Evolutionary conservation across 2,797 vertebrate genomes (phyloP).

Genomic region (Pelochelys cantorii): DNA sequence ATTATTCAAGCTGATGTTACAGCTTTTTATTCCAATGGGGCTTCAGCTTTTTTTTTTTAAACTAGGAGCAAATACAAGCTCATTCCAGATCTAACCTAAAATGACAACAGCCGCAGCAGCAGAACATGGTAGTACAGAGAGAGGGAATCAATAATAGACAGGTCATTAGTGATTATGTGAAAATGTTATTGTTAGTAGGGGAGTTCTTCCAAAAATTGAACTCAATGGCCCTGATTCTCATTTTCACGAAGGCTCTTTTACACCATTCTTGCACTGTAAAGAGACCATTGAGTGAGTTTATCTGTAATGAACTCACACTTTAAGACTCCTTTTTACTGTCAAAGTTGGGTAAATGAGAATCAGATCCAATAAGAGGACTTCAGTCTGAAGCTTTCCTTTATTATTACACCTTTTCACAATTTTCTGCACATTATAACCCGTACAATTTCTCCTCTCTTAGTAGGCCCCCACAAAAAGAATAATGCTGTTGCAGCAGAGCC

Average conservation of each 20-base stretch:
- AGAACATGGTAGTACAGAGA: not conserved
- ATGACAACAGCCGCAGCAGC: not conserved
- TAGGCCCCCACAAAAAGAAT: not conserved
- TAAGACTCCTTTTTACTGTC: not conserved
- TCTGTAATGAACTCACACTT: not conserved
- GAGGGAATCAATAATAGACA: not conserved
- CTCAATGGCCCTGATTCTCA: not conserved
- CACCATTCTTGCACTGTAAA: not conserved
- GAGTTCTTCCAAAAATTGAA: not conserved
- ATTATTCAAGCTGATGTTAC: slow-evolving; percentile 44
- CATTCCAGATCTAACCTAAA: not conserved
- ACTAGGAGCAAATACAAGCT: not conserved
- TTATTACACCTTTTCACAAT: not conserved
- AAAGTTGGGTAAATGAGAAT: not conserved
- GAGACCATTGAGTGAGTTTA: not conserved
- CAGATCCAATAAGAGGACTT: not conserved
- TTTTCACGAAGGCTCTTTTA: not conserved
- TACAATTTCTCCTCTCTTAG: not conserved
- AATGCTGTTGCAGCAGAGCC: not conserved
- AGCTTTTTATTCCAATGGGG: slow-evolving; percentile 4
- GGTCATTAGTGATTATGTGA: not conserved
- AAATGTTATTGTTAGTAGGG: not conserved
- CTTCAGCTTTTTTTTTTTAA: not conserved
- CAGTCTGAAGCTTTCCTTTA: not conserved
- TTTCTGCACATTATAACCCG: not conserved